These are phyloP conservation scores for Siderastrea radians DNA, from an alignment of 92 coral and sea anemone genomes.

Conservation along the genomic window DNA sequence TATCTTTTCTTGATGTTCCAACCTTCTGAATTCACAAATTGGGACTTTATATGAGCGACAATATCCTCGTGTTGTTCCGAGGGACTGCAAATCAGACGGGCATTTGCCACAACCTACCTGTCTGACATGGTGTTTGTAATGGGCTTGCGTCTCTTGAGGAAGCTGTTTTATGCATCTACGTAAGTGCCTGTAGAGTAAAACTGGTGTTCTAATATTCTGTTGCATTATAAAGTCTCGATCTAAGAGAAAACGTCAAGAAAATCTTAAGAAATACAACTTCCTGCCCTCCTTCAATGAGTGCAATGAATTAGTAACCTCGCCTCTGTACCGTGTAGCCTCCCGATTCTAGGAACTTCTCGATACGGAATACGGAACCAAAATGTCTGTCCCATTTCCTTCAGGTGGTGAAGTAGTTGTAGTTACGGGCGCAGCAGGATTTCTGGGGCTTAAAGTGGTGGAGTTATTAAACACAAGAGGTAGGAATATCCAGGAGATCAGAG, in stretches of 20 bases:
- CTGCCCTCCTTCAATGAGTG: background rate
- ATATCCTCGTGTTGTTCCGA: background rate
- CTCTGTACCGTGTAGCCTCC: constrained; percentile 14
- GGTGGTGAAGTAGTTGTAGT: constrained; percentile 25
- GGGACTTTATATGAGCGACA: too few species aligned
- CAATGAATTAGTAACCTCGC: constrained; percentile 8
- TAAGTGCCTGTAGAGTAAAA: constrained; percentile 38
- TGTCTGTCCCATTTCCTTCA: background rate
- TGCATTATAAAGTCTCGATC: constrained; percentile 3
- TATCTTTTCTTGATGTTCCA: too few species aligned
- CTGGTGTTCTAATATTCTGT: constrained; percentile 11
- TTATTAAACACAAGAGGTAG: constrained; percentile 3
- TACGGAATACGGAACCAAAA: background rate
- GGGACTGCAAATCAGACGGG: background rate
- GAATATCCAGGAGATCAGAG: constrained; percentile 37
- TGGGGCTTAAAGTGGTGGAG: constrained; percentile 34
- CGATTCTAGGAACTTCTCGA: background rate
- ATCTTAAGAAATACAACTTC: too few species aligned
- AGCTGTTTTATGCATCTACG: constrained; percentile 37
- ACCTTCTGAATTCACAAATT: too few species aligned
- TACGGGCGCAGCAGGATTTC: constrained; percentile 53
- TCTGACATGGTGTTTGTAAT: constrained; percentile 54
- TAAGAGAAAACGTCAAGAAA: too few species aligned
- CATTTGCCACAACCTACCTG: constrained; percentile 17
- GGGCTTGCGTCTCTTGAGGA: constrained; percentile 37